A percentile compares a stretch with the other conserved stretches of the same genome.
These are phyloP conservation scores for Ceriagrion tenellum DNA, from an alignment of 2,888 invertebrate species.

Conservation along the genomic window DNA sequence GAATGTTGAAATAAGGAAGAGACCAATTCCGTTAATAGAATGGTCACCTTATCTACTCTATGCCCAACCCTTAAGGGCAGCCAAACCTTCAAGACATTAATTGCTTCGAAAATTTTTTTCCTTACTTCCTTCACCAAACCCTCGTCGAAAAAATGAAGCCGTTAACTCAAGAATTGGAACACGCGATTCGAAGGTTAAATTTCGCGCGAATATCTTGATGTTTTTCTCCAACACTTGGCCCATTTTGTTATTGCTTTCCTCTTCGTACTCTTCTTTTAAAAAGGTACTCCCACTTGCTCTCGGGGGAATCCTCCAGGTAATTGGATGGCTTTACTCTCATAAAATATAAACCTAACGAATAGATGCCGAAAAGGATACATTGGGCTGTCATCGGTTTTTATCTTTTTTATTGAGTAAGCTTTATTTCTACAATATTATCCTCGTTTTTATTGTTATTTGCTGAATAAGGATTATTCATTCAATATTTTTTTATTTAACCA, in stretches of 20 bases:
- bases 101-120: background rate
- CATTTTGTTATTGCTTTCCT: background rate
- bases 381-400: background rate
- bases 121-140: background rate
- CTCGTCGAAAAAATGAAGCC: background rate
- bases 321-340: background rate
- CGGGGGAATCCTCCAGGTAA: background rate
- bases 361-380: background rate
- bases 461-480: too few species aligned
- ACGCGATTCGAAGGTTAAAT: conserved; percentile 5
- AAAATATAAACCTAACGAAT: background rate
- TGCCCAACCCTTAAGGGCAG: background rate
- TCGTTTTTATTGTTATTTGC: background rate
- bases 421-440: background rate
- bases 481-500: too few species aligned
- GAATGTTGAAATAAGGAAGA: conserved; percentile 9
- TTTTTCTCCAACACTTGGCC: background rate
- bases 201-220: background rate
- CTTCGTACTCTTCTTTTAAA: background rate
- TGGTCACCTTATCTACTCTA: background rate
- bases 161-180: background rate
- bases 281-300: background rate
- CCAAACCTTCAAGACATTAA: background rate
- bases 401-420: background rate
- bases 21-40: background rate